Base-by-base conservation (phyloP, 1,140 invertebrate genomes). In the Drosophila aff. region DNA sequence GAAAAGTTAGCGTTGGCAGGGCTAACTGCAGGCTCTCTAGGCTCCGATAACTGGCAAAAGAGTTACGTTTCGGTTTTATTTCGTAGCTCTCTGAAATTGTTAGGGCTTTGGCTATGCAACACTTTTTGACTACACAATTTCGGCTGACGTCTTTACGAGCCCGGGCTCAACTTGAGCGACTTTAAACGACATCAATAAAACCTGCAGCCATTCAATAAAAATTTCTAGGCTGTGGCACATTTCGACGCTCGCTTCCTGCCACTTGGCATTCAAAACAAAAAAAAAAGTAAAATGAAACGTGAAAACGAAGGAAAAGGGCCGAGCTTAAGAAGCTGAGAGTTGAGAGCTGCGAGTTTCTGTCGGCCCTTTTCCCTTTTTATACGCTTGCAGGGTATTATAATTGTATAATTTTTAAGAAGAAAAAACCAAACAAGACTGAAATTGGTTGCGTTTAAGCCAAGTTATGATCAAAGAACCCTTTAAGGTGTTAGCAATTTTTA, bases 101-200 rank as follows among this genome's bases (percentile, higher is more conserved):
- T 28, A 23, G 16, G 28, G 40, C 21, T 18, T 13, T 16, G 7
- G 31, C 31, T 10, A 18, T 62, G 33, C 58, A 47, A 75, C 71
- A 53, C 73, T 57, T 58, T 78, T 57, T 68, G 75, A 71, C 64
- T 78, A 61, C 57, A 67, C 76, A 63, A 61, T 82, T 82, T 62
- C 31, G 73, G 67, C 55, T 79, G 75, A 79, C 64, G 50, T 47
- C 64, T 82, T 82, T 79, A 82, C 77, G 81, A 58, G 76, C 58
- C 23, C 4, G 49, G 38, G 38, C 28, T 62, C 49, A 83, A 83
- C 64, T 83, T 71, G 81, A 83, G 81, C 63, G 80, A 76, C 81
- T 82, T 82, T 83, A 79, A 82, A 79, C 65, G 81, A 79, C 81
- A 83, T 76, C 81, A 79, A 82, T 82, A 81, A 82, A 82, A 82